Base-by-base conservation (phyloP, 1,140 invertebrate genomes). In the Tetramorium alpestre region DNA sequence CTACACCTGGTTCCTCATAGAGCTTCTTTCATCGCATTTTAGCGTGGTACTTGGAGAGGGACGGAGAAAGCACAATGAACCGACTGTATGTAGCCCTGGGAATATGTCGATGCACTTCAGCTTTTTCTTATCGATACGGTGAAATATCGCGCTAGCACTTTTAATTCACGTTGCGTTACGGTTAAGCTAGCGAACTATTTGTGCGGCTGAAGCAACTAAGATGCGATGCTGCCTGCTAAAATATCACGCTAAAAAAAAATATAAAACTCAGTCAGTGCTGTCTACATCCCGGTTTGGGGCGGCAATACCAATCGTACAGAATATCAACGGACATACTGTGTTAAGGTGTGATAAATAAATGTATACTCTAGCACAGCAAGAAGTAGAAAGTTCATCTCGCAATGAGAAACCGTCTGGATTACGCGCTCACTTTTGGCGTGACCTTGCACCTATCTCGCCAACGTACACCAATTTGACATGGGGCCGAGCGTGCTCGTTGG, bases 51-150 rank as follows among this genome's bases (percentile, higher is more conserved):
- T 73, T 75, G 25, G 41, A 86, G 11, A 51, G 67, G 38, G 60
- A 80, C 58, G 41, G 28, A 41, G 67, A 28, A 54, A 67, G 18
- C 49, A 90, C 85, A 90, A 87, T 90, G 80, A 85, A 80, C 16
- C 80, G 44, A 89, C 78, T 90, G 80, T 90, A 77, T 28, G 18
- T 47, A 67, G 1, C 3, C 18, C n/a, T 44, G 25, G 54, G 3
- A 85, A 90, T 33, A 80, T 28, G 51, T 51, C 77, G 87, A 89
- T 65, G 38, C 73, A 84, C 18, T 78, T 76, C 10, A 28, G 6
- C 16, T 65, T 33, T 33, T 33, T 54, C 47, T 89, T 90, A 89
- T 89, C 78, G 49, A 54, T 22, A 7, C 33, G 25, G 13, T 67
- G 64, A 47, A 76, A 80, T 76, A 51, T 80, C 38, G 82, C 58